Evolutionary conservation across 2,113 vertebrate species (phyloP), one percentile per base, ranked within the genome.

Genomic region (Lophura nycthemera): DNA sequence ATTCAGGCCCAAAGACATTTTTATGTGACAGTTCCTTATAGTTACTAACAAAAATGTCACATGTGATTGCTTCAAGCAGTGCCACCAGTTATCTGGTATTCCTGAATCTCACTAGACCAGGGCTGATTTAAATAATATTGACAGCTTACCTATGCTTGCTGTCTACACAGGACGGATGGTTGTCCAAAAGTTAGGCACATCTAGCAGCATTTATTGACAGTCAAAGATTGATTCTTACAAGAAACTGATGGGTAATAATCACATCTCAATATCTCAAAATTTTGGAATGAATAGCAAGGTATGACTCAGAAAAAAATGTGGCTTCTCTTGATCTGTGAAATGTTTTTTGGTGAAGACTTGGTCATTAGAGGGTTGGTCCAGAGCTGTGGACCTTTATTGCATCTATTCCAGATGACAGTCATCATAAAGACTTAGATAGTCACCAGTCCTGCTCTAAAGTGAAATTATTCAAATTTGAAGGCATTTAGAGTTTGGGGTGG

Each of bases 391-490:
- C 13, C 89, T 90, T 0, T 11, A 10, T 72, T 75, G 15, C 34
- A 81, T 86, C 60, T 87, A n/a, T 73, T 54, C 47, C 45, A 2
- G 63, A 20, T 32, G 25, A 61, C 18, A 45, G 86, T 75, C 43
- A 25, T 34, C 12, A 47, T 67, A 42, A 92, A 80, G 50, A 47
- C 25, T 52, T 45, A 52, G 30, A 30, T 45, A 22, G 25, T 74
- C 50, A 77, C 38, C 60, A 59, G 75, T 16, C 32, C 42, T 77
- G 14, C 42, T 92, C 9, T 74, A 77, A 91, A 83, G 16, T 83
- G 38, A 89, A 88, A 74, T 32, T 66, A 79, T 71, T 83, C 43
- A 83, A 75, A 88, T 77, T 66, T 86, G 57, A 78, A 88, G 54
- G 40, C 11, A 13, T 65, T 83, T 83, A 83, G 60, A 3, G 8